These are phyloP conservation scores for Penaeus japonicus DNA, from an alignment of 1,140 invertebrate species.

Conservation along the genomic window DNA sequence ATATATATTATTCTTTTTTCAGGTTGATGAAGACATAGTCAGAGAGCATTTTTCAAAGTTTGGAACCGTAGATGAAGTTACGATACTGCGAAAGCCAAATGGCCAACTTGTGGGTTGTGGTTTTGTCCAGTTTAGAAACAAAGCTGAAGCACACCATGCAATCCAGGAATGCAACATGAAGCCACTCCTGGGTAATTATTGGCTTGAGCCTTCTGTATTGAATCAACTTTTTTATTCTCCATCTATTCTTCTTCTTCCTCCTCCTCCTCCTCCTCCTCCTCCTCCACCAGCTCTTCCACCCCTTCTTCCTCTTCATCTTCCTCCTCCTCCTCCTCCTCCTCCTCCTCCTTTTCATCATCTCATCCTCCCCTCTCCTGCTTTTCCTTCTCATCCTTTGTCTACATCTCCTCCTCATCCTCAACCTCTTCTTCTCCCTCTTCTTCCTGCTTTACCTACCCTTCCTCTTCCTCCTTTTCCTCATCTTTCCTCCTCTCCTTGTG, in stretches of 20 bases:
- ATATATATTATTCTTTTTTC: constrained; percentile 9
- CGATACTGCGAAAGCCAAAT: constrained; percentile 10
- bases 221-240: neutral
- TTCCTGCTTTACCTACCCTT: too few species aligned
- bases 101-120: constrained; percentile 32
- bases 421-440: too few species aligned
- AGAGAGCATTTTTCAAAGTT: constrained; percentile 17
- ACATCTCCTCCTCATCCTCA: neutral
- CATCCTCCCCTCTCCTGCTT: too few species aligned
- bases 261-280: too few species aligned
- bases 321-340: too few species aligned
- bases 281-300: too few species aligned
- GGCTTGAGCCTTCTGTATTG: neutral
- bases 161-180: constrained; percentile 44
- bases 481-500: too few species aligned
- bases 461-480: too few species aligned
- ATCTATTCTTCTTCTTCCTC: neutral
- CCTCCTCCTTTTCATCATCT: too few species aligned
- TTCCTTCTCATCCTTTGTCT: neutral
- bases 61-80: constrained; percentile 17
- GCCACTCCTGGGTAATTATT: constrained; percentile 44
- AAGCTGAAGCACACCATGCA: neutral
- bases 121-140: constrained; percentile 19
- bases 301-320: too few species aligned
- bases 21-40: constrained; percentile 14